Percentiles rank a stretch among this genome's conserved stretches.
Conservation (phyloP, 2,797 vertebrate genomes). For the Cheirogaleus major region DNA sequence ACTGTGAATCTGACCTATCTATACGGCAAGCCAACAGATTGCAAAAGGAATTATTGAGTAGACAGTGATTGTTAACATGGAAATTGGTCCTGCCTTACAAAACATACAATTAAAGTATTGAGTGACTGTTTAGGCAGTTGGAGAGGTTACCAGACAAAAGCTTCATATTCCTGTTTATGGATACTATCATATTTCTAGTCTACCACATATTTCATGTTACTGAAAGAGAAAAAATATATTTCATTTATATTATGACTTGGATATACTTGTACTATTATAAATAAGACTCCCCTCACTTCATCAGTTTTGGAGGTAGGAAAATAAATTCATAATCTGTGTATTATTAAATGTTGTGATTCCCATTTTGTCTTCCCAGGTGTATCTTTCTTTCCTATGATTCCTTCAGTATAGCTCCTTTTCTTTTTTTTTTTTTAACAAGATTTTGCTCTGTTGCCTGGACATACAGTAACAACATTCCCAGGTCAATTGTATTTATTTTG, state of each 20-base stretch:
- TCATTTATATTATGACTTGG: not conserved
- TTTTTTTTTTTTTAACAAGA: too few species aligned
- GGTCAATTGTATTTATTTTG: not conserved
- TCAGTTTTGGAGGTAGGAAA: not conserved
- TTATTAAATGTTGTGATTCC: not conserved
- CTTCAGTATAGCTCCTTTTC: not conserved
- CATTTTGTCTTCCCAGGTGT: not conserved
- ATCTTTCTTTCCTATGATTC: not conserved
- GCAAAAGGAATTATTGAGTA: constrained; percentile 34
- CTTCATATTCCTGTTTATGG: not conserved
- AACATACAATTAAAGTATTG: not conserved
- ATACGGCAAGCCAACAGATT: constrained; percentile 33
- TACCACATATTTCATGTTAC: not conserved
- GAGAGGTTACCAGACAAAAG: not conserved
- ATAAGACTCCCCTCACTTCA: not conserved
- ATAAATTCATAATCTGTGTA: not conserved
- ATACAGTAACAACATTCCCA: not conserved
- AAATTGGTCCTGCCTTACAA: not conserved
- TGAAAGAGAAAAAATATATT: not conserved
- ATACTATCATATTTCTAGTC: not conserved
- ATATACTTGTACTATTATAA: not conserved
- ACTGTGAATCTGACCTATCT: constrained; percentile 5
- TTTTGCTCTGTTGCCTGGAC: not conserved
- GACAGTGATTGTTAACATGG: not conserved
- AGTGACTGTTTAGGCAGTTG: not conserved